Percentiles rank a stretch among this genome's conserved stretches.
These are phyloP conservation scores for Zapus hudsonius DNA, from an alignment of 2,113 vertebrate genomes.

Conservation along the genomic window DNA sequence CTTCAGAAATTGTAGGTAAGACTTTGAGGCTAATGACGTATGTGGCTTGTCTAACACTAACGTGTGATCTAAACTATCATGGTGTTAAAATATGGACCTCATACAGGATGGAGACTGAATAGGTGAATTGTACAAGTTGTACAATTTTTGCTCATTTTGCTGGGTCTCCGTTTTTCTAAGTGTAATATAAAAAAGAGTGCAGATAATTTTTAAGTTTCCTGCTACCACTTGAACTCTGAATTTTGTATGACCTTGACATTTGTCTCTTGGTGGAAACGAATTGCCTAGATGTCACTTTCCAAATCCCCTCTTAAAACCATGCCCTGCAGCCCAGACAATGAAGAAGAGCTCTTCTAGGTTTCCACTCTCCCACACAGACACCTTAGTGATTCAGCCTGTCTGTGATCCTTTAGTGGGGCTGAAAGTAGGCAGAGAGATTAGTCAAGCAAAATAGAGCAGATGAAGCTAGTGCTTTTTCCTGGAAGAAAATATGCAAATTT, in stretches of 20 bases:
- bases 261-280: neutral
- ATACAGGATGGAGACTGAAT: neutral
- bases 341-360: neutral
- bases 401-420: constrained; percentile 38
- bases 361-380: neutral
- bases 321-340: neutral
- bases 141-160: neutral
- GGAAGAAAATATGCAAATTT: constrained; percentile 79
- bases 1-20: constrained; percentile 76
- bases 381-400: constrained; percentile 54
- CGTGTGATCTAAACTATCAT: neutral
- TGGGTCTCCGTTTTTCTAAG: neutral
- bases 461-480: constrained; percentile 59
- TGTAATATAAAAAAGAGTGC: neutral
- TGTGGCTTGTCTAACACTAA: too few species aligned
- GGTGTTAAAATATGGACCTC: neutral
- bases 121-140: neutral
- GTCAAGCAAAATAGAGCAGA: constrained; percentile 68
- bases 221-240: neutral
- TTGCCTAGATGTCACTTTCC: neutral
- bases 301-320: neutral
- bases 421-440: constrained; percentile 51
- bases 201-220: constrained; percentile 26
- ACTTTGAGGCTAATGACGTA: too few species aligned
- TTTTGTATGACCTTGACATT: neutral